Evolutionary conservation across 2,113 vertebrate genomes (phyloP), one percentile per base, ranked within the genome.

Genomic region (Rhipidura dahli): DNA sequence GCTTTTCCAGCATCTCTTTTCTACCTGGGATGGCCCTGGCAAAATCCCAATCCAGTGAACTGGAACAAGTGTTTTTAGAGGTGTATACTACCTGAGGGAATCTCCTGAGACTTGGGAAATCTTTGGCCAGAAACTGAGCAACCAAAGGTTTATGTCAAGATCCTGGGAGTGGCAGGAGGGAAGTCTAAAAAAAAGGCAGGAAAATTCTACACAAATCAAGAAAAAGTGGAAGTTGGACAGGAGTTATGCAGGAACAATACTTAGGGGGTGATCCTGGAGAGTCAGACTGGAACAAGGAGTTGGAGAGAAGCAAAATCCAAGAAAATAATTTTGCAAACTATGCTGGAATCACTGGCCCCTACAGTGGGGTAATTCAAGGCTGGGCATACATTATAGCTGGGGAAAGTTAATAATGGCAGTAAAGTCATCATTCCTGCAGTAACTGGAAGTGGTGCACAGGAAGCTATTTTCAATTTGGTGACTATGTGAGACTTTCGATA

Each of bases 391-490:
- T 95, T 94, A 72, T 86, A 85, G 77, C 87, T 87, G 68, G 79
- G 78, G 75, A 97, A 98, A 94, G 89, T 94, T 96, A 97, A 96
- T 96, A 96, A 94, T 81, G 73, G 57, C 65, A 93, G 87, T 78
- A 88, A 96, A 86, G 33, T 59, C 73, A 81, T 97, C 96, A 97
- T 95, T 97, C 57, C 72, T 87, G 27, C 72, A 79, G 84, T 54
- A 95, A 84, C 90, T 96, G 61, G 92, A 94, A 97, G 66, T 42
- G 57, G 61, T 96, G 61, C 65, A 91, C 63, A 90, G 89, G 89
- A 96, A 95, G 95, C 97, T 96, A 87, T 90, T 93, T 96, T 86
- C 96, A 91, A 95, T 97, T 97, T 96, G 73, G 94, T 95, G 60
- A 91, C n/a, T 53, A 79, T 81, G 69, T 83, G 85, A 94, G 95